A percentile compares a stretch with the other conserved stretches of the same genome.
These are phyloP conservation scores for Phorcus lineatus DNA, from an alignment of 2,888 invertebrate species.

Conservation along the genomic window DNA sequence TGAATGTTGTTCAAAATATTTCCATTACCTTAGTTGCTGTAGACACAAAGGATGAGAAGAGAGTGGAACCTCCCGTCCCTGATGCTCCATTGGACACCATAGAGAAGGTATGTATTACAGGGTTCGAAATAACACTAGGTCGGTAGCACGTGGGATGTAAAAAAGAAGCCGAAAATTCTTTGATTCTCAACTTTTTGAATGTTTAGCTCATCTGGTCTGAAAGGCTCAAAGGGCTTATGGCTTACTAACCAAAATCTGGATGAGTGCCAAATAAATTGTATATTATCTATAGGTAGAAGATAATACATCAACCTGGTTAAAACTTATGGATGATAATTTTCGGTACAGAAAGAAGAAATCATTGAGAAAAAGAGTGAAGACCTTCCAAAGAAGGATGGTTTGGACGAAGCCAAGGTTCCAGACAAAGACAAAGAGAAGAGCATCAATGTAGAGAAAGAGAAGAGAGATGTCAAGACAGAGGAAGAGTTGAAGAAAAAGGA, in stretches of 20 bases:
- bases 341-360: neutral
- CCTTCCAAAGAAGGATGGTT: slow-evolving; percentile 15
- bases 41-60: slow-evolving; percentile 35
- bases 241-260: too few species aligned
- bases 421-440: slow-evolving; percentile 11
- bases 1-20: too few species aligned
- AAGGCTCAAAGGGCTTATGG: too few species aligned
- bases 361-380: slow-evolving; percentile 24
- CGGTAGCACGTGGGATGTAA: too few species aligned
- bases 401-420: neutral
- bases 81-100: slow-evolving; percentile 48
- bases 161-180: too few species aligned
- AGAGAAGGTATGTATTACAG: slow-evolving; percentile 21
- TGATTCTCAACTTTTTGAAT: too few species aligned
- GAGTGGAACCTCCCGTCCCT: slow-evolving; percentile 63
- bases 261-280: too few species aligned
- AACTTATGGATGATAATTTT: too few species aligned
- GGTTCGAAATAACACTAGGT: too few species aligned
- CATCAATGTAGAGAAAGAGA: slow-evolving; percentile 21
- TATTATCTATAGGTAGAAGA: too few species aligned
- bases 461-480: neutral
- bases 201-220: too few species aligned
- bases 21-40: neutral
- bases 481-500: neutral
- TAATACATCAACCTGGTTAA: too few species aligned